These are phyloP conservation scores for Polypterus bichir DNA, from an alignment of 2,113 vertebrate genomes.

Conservation along the genomic window DNA sequence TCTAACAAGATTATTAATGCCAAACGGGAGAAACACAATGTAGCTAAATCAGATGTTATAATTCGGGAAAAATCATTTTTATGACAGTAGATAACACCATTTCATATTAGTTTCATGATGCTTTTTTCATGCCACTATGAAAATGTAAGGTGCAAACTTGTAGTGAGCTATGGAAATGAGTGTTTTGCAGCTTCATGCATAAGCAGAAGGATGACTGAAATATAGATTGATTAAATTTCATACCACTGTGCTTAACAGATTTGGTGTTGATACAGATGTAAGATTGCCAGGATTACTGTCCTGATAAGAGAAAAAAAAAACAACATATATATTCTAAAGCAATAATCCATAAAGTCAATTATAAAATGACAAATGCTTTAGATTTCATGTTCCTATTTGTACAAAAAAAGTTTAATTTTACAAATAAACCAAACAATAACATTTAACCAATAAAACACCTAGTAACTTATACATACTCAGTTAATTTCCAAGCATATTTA, in stretches of 20 bases:
- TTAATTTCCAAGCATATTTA: too few relatives aligned
- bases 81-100: too few relatives aligned
- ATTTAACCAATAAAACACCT: too few relatives aligned
- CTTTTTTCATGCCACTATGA: conserved; percentile 40
- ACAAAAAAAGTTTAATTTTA: too few relatives aligned
- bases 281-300: conserved; percentile 61
- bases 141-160: conserved; percentile 33
- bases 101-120: conserved; percentile 25
- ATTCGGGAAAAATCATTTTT: too few relatives aligned
- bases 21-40: too few relatives aligned
- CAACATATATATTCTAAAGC: conserved; percentile 49
- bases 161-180: conserved; percentile 23
- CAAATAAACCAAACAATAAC: too few relatives aligned
- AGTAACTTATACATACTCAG: too few relatives aligned
- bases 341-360: conserved; percentile 7
- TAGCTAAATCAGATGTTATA: too few relatives aligned
- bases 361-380: too few relatives aligned
- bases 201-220: conserved; percentile 27
- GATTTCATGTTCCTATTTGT: too few relatives aligned
- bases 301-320: conserved; percentile 62
- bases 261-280: conserved; percentile 64
- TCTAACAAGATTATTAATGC: too few relatives aligned
- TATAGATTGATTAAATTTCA: conserved; percentile 43
- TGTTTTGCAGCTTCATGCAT: conserved; percentile 42
- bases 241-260: conserved; percentile 69